Base-by-base conservation (phyloP, 2,113 vertebrate genomes). In the Daubentonia madagascariensis region DNA sequence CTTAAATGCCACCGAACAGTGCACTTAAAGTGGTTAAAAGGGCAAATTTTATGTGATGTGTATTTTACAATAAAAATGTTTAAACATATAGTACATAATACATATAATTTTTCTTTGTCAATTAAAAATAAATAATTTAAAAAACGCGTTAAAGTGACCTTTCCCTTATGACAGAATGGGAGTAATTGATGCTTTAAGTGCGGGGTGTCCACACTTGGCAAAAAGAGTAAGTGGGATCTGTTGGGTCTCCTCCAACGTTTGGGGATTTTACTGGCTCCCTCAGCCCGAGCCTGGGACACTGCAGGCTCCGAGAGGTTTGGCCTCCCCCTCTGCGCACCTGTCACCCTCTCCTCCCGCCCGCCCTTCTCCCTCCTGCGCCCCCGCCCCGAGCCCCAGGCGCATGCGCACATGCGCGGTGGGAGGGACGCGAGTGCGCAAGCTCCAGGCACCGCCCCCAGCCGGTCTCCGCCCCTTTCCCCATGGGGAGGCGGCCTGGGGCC, bases 231-330 rank as follows among this genome's bases (percentile, higher is more conserved):
- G 2, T 35, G 22, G 75, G 67, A 43, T 5, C 91, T 28, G 50
- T 7, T 4, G 48, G 10, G 59, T 61, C 14, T 59, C 16, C 25
- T 70, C n/a, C 23, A 28, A 1, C 4, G n/a, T 13, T 4, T 1
- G 35, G 18, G 20, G 11, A 35, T 28, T 18, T 63, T 2, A 2
- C 18, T 0, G 28, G 45, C 12, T 78, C 32, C 1, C 0, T 63
- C 23, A 6, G 14, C 8, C 43, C 59, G 23, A 2, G 37, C 6
- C 22, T 2, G 2, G 3, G 28, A n/a, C 30, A 18, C n/a, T 37
- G 3, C 35, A 0, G 4, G 1, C 11, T 37, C 45, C 1, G 0
- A 4, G 4, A 1, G 1, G 8, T 2, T 10, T 1, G 8, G 6
- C 30, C 4, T 10, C 48, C 3, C 3, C 17, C 4, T 11, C 25